Conservation (phyloP, 2,888 invertebrate species). For the Amblyjoppa fuscipennis region DNA sequence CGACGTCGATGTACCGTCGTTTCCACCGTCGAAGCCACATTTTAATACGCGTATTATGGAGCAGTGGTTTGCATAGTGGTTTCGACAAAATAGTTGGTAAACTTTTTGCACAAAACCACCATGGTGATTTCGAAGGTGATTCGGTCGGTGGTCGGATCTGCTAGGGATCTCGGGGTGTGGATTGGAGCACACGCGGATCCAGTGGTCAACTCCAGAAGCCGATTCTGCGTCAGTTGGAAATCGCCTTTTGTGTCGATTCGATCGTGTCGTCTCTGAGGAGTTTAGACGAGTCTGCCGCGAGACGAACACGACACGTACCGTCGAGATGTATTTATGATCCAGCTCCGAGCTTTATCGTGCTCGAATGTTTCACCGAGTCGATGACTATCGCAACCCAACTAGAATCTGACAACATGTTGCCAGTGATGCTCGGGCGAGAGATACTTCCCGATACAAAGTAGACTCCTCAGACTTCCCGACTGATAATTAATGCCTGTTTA, state of each 20-base stretch:
- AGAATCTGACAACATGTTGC: neutral
- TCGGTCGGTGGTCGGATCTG: too few species aligned
- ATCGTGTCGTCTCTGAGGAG: neutral
- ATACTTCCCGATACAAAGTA: neutral
- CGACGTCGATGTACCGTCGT: too few species aligned
- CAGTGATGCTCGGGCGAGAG: neutral
- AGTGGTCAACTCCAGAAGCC: constrained; percentile 27
- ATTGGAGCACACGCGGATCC: neutral
- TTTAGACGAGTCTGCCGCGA: neutral
- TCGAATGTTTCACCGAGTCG: neutral
- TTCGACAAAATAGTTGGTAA: too few species aligned
- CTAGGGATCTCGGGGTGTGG: neutral
- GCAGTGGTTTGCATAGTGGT: too few species aligned
- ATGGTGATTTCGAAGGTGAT: too few species aligned
- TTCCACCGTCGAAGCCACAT: too few species aligned
- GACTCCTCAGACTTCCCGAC: constrained; percentile 20
- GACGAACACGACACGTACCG: neutral
- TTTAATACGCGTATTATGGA: too few species aligned
- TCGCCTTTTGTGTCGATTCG: constrained; percentile 12
- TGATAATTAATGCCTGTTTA: constrained; percentile 65
- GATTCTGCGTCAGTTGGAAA: neutral
- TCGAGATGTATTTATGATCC: neutral
- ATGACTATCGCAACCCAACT: neutral
- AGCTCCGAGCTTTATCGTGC: neutral
- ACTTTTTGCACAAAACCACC: too few species aligned